A percentile compares a stretch with the other conserved stretches of the same genome.
Evolutionary conservation across 2,113 vertebrate species (phyloP).

Genomic region (Rousettus leschenaultii): DNA sequence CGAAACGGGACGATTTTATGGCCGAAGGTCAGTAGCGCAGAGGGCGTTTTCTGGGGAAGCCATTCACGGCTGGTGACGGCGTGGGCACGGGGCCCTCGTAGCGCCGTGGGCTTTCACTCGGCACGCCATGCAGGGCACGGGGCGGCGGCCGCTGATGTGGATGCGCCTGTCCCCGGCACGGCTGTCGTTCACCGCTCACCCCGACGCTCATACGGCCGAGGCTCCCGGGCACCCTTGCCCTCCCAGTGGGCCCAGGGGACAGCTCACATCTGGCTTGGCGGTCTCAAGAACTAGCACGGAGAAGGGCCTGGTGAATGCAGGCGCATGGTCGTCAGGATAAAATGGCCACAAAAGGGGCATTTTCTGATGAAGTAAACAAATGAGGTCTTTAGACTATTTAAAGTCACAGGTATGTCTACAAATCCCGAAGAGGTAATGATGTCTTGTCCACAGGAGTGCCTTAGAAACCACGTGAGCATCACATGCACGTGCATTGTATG

Average conservation of each 20-base stretch:
- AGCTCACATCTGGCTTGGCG: neutral
- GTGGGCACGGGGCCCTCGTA: neutral
- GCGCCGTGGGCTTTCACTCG: neutral
- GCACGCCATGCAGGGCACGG: neutral
- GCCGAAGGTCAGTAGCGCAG: neutral
- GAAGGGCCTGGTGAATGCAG: accelerated
- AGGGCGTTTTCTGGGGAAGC: neutral
- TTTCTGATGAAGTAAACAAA: neutral
- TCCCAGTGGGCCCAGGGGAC: neutral
- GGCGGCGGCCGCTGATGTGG: neutral
- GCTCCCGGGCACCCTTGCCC: neutral
- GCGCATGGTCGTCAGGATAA: neutral
- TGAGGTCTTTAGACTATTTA: neutral
- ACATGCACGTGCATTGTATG: too few species aligned
- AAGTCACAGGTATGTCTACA: neutral
- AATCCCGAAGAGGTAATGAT: neutral
- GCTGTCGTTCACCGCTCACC: neutral
- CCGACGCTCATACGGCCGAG: neutral
- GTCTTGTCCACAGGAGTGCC: neutral
- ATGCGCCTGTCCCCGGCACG: neutral
- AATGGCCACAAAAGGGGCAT: neutral
- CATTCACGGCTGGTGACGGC: neutral
- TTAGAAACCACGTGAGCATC: neutral
- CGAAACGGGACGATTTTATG: neutral
- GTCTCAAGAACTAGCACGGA: neutral